Evolutionary conservation across 2,888 invertebrate genomes (phyloP).

Genomic region (Gonocerus acuteangulatus): DNA sequence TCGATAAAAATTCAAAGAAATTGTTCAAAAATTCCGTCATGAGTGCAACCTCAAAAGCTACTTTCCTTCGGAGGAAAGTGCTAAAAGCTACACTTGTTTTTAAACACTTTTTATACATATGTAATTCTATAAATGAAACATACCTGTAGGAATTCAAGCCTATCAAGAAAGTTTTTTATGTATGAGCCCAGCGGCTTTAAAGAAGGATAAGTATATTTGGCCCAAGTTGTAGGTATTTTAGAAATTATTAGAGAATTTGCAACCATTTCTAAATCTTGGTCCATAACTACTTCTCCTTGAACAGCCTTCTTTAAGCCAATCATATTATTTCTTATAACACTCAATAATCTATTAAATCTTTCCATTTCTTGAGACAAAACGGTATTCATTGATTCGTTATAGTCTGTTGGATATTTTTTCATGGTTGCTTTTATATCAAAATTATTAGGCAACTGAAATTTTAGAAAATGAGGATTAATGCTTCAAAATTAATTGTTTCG

Average conservation of each 20-base stretch:
- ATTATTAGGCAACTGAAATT: slow-evolving; percentile 48
- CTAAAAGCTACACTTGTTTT: too few species aligned
- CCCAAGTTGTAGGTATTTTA: slow-evolving; percentile 76
- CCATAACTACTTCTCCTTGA: slow-evolving; percentile 79
- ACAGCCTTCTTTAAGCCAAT: slow-evolving; percentile 69
- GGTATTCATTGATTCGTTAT: slow-evolving; percentile 77
- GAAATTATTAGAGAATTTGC: slow-evolving; percentile 61
- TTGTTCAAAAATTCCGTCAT: too few species aligned
- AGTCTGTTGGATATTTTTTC: slow-evolving; percentile 62
- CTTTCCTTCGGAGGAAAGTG: too few species aligned
- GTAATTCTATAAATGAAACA: too few species aligned
- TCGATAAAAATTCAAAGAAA: too few species aligned
- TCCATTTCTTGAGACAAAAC: slow-evolving; percentile 75
- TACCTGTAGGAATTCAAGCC: slow-evolving; percentile 53
- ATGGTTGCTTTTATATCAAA: slow-evolving; percentile 64
- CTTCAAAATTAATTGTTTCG: neutral
- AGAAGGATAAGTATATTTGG: slow-evolving; percentile 77
- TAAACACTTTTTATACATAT: too few species aligned
- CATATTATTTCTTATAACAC: slow-evolving; percentile 60
- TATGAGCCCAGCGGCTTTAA: slow-evolving; percentile 78
- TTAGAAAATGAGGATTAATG: neutral
- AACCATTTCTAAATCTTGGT: slow-evolving; percentile 68
- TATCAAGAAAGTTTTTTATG: slow-evolving; percentile 66
- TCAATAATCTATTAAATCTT: slow-evolving; percentile 58
- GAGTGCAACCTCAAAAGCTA: too few species aligned